Evolutionary conservation across 1,140 invertebrate species (phyloP).

Genomic region (Drosophila nasuta): DNA sequence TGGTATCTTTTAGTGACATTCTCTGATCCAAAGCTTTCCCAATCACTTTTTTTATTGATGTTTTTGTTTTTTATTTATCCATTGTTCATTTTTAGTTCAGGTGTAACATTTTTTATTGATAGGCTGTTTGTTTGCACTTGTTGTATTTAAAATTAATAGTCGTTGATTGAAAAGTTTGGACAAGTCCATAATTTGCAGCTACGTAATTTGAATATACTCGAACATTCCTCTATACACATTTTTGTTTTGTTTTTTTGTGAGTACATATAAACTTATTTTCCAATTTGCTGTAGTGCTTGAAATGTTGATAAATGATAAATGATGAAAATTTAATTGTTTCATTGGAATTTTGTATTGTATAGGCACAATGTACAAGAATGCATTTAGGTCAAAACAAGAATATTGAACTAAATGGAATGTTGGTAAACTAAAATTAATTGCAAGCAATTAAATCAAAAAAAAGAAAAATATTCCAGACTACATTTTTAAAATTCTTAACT

Average conservation of each 20-base stretch:
- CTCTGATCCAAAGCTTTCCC: background rate
- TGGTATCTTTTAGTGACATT: slow-evolving; percentile 4
- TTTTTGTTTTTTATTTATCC: slow-evolving; percentile 12
- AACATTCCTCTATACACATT: background rate
- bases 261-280: slow-evolving; percentile 28
- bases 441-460: background rate
- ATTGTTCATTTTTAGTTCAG: slow-evolving; percentile 38
- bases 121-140: slow-evolving; percentile 44
- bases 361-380: background rate
- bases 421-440: slow-evolving; percentile 5
- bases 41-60: background rate
- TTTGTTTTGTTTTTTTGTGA: background rate
- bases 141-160: slow-evolving; percentile 62
- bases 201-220: slow-evolving; percentile 1
- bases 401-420: background rate
- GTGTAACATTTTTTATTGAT: slow-evolving; percentile 58
- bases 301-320: slow-evolving; percentile 52
- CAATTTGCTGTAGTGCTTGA: slow-evolving; percentile 26
- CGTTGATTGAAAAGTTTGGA: slow-evolving; percentile 55
- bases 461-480: background rate
- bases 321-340: slow-evolving; percentile 50
- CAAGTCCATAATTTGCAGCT: slow-evolving; percentile 45
- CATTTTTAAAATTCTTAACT: too few species aligned
- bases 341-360: background rate
- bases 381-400: slow-evolving; percentile 22